These are phyloP conservation scores for Drosophila chauvacae DNA, from an alignment of 1,140 invertebrate species.

Conservation along the genomic window DNA sequence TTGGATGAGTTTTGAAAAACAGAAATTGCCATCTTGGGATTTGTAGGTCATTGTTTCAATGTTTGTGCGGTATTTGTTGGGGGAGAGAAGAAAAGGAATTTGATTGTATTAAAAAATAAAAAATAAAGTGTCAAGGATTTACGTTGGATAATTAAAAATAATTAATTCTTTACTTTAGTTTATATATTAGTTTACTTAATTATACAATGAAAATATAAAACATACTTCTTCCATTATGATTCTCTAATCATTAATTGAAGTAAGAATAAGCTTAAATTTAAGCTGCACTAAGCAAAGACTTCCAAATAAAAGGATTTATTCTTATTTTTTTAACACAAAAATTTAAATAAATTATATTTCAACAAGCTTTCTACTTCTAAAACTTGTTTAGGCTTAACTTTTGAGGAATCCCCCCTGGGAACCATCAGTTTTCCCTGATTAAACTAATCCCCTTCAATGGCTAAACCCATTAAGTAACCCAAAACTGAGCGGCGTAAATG, in stretches of 20 bases:
- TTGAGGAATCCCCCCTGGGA: background rate
- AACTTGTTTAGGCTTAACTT: background rate
- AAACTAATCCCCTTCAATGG: background rate
- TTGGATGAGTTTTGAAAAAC: slow-evolving; percentile 9
- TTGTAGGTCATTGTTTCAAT: slow-evolving; percentile 11
- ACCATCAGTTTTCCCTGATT: slow-evolving; percentile 4
- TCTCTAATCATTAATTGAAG: too few relatives aligned
- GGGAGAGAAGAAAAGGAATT: background rate
- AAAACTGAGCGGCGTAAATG: slow-evolving; percentile 41
- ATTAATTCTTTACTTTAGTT: background rate
- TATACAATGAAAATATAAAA: background rate
- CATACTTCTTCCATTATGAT: background rate
- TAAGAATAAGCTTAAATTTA: too few relatives aligned
- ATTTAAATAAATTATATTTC: background rate
- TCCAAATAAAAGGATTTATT: too few relatives aligned
- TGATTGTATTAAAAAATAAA: background rate
- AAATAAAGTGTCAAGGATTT: background rate
- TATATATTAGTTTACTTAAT: background rate
- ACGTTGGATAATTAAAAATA: background rate
- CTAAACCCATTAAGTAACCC: slow-evolving; percentile 45
- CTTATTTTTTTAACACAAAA: fast-evolving
- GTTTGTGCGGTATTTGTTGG: background rate
- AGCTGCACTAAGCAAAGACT: fast-evolving
- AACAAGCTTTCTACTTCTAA: fast-evolving
- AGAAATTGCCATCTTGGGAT: slow-evolving; percentile 33